Evolutionary conservation across 2,888 invertebrate species (phyloP).

Genomic region (Nemapogon koenigi): DNA sequence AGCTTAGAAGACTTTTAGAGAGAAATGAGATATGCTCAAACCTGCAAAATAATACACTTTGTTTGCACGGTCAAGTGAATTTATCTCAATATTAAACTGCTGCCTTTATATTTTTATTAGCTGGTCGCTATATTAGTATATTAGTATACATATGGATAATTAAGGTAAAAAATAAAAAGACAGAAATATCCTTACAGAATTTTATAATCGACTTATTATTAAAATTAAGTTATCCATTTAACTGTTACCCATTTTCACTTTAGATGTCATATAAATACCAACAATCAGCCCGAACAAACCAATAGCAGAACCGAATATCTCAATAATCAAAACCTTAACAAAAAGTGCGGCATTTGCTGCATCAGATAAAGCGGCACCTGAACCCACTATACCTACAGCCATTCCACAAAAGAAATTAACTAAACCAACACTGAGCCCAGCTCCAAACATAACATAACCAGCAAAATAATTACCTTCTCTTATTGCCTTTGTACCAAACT

Average conservation of each 20-base stretch:
- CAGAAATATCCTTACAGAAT: too few relatives aligned
- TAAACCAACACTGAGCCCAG: conserved; percentile 87
- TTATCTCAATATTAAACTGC: too few relatives aligned
- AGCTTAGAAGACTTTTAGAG: conserved; percentile 1
- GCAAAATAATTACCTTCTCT: conserved; percentile 69
- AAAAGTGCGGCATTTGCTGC: conserved; percentile 92
- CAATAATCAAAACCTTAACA: conserved; percentile 92
- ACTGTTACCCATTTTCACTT: conserved; percentile 69
- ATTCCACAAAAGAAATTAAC: conserved; percentile 87
- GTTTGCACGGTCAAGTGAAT: too few relatives aligned
- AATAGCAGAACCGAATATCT: conserved; percentile 94
- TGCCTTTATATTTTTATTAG: too few relatives aligned
- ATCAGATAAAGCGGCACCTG: conserved; percentile 93
- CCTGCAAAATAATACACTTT: too few relatives aligned
- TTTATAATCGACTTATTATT: too few relatives aligned
- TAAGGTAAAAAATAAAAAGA: too few relatives aligned
- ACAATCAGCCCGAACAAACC: conserved; percentile 94
- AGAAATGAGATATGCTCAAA: background rate
- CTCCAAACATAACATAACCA: conserved; percentile 88
- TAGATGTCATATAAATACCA: conserved; percentile 82
- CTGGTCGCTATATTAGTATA: too few relatives aligned
- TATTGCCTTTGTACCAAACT: conserved; percentile 26
- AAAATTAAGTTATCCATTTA: too few relatives aligned
- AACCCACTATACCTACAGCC: conserved; percentile 92
- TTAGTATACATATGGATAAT: too few relatives aligned